Evolutionary conservation across 1,140 invertebrate genomes (phyloP).

Genomic region (Himalopsyche phryganea): DNA sequence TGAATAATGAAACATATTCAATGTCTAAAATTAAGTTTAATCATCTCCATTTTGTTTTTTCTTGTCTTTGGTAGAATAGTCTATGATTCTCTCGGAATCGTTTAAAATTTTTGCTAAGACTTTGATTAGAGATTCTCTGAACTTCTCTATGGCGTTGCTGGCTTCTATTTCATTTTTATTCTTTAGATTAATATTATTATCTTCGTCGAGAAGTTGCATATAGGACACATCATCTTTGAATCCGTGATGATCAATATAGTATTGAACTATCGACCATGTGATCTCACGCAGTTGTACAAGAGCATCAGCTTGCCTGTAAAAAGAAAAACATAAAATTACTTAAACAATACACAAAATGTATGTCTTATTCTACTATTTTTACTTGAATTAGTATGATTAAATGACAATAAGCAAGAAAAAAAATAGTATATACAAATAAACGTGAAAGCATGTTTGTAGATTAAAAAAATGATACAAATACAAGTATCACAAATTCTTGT

Average conservation of each 20-base stretch:
- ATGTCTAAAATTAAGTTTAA: not conserved
- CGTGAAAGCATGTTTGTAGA: too few relatives aligned
- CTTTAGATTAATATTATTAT: not conserved
- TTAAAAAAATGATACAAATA: too few relatives aligned
- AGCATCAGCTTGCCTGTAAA: slow-evolving; percentile 43
- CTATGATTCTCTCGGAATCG: slow-evolving; percentile 5
- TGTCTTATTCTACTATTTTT: too few relatives aligned
- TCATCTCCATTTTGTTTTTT: too few relatives aligned
- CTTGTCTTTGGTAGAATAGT: not conserved
- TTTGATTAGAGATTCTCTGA: slow-evolving; percentile 11
- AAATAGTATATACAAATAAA: too few relatives aligned
- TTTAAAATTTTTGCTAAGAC: slow-evolving; percentile 12
- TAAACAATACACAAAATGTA: slow-evolving; percentile 15
- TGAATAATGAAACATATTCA: not conserved
- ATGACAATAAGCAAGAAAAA: too few relatives aligned
- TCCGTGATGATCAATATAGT: slow-evolving; percentile 49
- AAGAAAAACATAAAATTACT: slow-evolving; percentile 35
- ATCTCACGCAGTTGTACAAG: slow-evolving; percentile 49
- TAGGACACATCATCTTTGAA: slow-evolving; percentile 5
- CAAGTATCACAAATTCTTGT: too few relatives aligned
- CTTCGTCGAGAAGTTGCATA: not conserved
- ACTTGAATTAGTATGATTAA: too few relatives aligned
- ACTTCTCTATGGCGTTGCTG: slow-evolving; percentile 7
- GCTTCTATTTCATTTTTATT: not conserved
- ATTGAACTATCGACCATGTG: slow-evolving; percentile 53